A percentile compares a stretch with the other conserved stretches of the same genome.
Conservation (phyloP, 2,113 vertebrate species). For the Hyperoodon ampullatus region DNA sequence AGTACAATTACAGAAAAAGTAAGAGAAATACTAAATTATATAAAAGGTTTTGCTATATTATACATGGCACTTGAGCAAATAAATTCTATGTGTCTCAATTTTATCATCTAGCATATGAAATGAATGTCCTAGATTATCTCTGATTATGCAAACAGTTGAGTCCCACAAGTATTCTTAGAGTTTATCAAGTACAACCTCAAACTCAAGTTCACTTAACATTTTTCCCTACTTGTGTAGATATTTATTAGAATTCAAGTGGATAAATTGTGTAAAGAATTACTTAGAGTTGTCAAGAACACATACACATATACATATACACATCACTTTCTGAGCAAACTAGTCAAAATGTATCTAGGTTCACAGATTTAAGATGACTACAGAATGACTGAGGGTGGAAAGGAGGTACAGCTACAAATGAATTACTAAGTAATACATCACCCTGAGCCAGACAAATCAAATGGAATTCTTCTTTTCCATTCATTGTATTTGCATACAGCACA, state of each 20-base stretch:
- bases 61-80: not conserved
- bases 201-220: not conserved
- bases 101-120: not conserved
- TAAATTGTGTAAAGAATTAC: not conserved
- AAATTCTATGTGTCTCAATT: not conserved
- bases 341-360: not conserved
- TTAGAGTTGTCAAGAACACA: not conserved
- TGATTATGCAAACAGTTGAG: not conserved
- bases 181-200: not conserved
- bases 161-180: not conserved
- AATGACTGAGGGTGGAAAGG: not conserved
- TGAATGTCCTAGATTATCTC: not conserved
- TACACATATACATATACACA: not conserved
- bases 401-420: not conserved
- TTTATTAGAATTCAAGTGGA: not conserved
- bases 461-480: not conserved
- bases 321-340: not conserved
- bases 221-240: not conserved
- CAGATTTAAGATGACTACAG: not conserved
- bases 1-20: not conserved
- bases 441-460: not conserved
- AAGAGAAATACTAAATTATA: not conserved
- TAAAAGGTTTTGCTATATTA: not conserved
- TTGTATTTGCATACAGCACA: not conserved
- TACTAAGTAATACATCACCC: not conserved